These are phyloP conservation scores for Eilema caniola DNA, from an alignment of 2,888 invertebrate species.

Conservation along the genomic window DNA sequence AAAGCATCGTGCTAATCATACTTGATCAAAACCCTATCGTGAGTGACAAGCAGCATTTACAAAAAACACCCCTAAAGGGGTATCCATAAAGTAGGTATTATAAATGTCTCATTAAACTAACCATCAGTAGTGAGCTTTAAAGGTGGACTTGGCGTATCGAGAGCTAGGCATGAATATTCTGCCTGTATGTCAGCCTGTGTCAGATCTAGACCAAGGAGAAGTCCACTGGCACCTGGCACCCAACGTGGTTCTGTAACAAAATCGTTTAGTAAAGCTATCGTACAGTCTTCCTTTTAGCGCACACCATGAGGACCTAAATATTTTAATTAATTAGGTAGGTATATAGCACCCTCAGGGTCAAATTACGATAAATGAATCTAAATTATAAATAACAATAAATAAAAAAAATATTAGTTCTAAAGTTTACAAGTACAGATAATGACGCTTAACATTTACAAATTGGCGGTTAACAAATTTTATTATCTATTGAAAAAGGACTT, in stretches of 20 bases:
- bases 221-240: slow-evolving; percentile 76
- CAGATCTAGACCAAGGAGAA: slow-evolving; percentile 75
- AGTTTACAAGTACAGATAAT: no score
- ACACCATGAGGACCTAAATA: no score
- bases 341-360: no score
- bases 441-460: no score
- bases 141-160: slow-evolving; percentile 72
- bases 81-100: background rate
- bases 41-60: background rate
- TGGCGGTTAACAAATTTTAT: no score
- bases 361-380: no score
- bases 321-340: no score
- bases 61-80: no score
- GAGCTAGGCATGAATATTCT: slow-evolving; percentile 78
- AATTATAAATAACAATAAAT: no score
- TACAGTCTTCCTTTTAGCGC: background rate
- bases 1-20: background rate
- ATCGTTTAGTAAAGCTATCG: background rate
- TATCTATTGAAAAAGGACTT: no score
- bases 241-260: slow-evolving; percentile 74
- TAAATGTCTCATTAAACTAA: slow-evolving; percentile 49
- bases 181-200: slow-evolving; percentile 81
- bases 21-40: background rate
- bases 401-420: no score
- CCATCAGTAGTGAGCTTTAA: slow-evolving; percentile 80